A percentile compares a stretch with the other conserved stretches of the same genome.
These are phyloP conservation scores for Luperina nickerlii DNA, from an alignment of 2,888 invertebrate species.

Conservation along the genomic window DNA sequence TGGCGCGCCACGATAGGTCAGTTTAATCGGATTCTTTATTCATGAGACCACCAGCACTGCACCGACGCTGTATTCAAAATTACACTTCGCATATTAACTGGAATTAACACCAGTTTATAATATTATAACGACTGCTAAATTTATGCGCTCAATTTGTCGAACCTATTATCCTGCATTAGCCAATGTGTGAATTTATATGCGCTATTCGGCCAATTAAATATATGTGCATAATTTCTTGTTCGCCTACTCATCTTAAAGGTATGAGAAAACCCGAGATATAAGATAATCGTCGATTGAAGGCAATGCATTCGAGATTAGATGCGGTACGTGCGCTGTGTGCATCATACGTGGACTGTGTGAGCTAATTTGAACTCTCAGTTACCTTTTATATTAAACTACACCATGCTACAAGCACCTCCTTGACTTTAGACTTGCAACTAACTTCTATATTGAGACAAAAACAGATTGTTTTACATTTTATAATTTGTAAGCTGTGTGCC, in stretches of 20 bases:
- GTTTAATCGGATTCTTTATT: constrained; percentile 77
- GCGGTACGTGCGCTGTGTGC: constrained; percentile 50
- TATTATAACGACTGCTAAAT: constrained; percentile 55
- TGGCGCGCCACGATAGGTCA: constrained; percentile 71
- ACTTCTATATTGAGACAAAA: neutral
- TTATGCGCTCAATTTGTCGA: constrained; percentile 56
- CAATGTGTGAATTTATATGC: constrained; percentile 23
- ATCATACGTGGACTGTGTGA: constrained; percentile 34
- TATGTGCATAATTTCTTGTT: constrained; percentile 20
- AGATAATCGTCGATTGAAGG: constrained; percentile 46
- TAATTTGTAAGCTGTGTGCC: neutral
- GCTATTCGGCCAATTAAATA: constrained; percentile 17
- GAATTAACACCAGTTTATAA: constrained; percentile 68
- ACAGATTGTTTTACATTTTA: neutral
- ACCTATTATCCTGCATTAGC: constrained; percentile 29
- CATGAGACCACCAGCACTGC: constrained; percentile 75
- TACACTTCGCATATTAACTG: constrained; percentile 71
- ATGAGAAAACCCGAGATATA: constrained; percentile 34
- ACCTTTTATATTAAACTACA: constrained; percentile 23
- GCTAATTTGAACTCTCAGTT: constrained; percentile 46
- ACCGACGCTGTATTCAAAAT: constrained; percentile 69
- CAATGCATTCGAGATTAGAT: constrained; percentile 49
- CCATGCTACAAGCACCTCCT: constrained; percentile 15
- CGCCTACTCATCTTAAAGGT: constrained; percentile 22
- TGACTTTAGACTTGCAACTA: constrained; percentile 15